Evolutionary conservation across 2,888 invertebrate genomes (phyloP).

Genomic region (Anthrax anthrax): DNA sequence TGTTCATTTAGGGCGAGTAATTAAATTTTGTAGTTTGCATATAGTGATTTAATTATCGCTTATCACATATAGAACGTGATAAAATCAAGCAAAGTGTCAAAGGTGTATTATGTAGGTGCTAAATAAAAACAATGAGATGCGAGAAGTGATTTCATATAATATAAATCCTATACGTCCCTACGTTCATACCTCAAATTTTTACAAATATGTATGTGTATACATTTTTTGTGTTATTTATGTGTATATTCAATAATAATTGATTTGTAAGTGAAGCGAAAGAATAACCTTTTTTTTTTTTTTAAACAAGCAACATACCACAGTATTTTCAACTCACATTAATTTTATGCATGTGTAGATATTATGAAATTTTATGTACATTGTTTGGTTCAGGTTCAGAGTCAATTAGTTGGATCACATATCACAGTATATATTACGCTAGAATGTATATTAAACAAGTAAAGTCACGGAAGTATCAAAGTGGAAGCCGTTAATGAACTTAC

Average conservation of each 20-base stretch:
- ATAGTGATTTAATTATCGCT: constrained; percentile 3
- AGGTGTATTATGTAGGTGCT: background rate
- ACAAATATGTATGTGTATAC: background rate
- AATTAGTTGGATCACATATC: background rate
- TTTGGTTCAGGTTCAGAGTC: background rate
- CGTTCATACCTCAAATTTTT: too few relatives aligned
- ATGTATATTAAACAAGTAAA: too few relatives aligned
- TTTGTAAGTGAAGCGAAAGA: too few relatives aligned
- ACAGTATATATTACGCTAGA: too few relatives aligned
- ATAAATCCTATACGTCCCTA: too few relatives aligned
- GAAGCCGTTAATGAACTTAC: constrained; percentile 6
- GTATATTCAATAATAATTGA: background rate
- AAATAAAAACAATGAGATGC: too few relatives aligned
- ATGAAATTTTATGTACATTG: too few relatives aligned
- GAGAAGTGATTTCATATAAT: too few relatives aligned
- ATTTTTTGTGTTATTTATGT: background rate
- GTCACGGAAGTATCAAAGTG: background rate
- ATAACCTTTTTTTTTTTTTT: too few relatives aligned
- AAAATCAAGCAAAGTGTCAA: background rate
- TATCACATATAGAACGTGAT: background rate
- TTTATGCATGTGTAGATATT: too few relatives aligned
- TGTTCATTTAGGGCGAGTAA: background rate
- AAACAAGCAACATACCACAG: too few relatives aligned
- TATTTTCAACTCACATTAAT: too few relatives aligned
- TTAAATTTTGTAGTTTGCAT: constrained; percentile 6